These are phyloP conservation scores for Coleophora deauratella DNA, from an alignment of 2,888 invertebrate species.

Conservation along the genomic window DNA sequence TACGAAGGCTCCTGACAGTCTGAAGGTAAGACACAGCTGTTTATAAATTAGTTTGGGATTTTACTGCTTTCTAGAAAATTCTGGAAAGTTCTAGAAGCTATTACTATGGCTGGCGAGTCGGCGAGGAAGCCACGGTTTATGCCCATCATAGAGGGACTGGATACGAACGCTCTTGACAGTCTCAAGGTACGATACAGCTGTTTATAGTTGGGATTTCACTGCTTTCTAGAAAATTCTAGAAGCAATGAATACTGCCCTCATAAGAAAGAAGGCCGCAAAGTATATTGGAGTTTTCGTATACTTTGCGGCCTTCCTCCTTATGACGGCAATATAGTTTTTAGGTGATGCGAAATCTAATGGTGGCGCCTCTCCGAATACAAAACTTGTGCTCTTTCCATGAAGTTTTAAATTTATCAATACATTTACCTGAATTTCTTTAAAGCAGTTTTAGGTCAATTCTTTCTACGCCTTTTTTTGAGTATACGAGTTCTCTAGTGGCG, in stretches of 20 bases:
- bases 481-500: no score
- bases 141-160: conserved; percentile 90
- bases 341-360: no score
- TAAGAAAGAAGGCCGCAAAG: no score
- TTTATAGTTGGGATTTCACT: not conserved
- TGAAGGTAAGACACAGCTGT: conserved; percentile 69
- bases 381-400: no score
- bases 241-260: not conserved
- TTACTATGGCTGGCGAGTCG: conserved; percentile 88
- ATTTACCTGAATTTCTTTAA: no score
- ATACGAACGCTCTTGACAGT: conserved; percentile 79
- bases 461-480: no score
- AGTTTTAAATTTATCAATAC: no score
- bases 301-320: no score
- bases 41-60: not conserved
- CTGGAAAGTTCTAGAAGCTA: conserved; percentile 87
- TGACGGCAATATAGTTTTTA: no score
- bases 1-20: conserved; percentile 78
- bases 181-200: conserved; percentile 72
- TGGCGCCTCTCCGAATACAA: no score
- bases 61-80: not conserved
- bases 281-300: no score
- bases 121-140: conserved; percentile 78
- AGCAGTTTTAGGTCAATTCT: no score
- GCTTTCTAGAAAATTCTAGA: not conserved